Conservation (phyloP, 2,113 vertebrate genomes). For the Anoplopoma fimbria region DNA sequence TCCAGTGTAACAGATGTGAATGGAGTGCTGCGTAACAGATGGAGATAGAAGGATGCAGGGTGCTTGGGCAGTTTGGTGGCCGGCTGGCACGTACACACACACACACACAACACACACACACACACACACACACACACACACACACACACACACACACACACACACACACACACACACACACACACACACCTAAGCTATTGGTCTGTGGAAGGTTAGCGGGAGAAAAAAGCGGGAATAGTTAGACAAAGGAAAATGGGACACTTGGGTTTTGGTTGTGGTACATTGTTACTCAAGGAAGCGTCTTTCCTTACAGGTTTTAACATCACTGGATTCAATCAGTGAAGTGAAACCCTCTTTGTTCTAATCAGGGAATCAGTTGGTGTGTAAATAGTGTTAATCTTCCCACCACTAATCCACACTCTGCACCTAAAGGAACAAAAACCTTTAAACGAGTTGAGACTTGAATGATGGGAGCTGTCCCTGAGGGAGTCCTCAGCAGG, state of each 20-base stretch:
- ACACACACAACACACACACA: neutral
- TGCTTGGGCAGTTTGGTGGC: neutral
- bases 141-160: neutral
- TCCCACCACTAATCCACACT: neutral
- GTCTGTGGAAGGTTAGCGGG: constrained; percentile 8
- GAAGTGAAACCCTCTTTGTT: constrained; percentile 5
- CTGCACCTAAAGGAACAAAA: neutral
- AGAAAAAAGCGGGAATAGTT: constrained; percentile 7
- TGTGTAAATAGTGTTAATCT: neutral
- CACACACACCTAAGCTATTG: neutral
- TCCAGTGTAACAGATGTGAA: neutral
- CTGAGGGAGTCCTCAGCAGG: neutral
- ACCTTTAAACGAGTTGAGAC: neutral
- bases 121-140: neutral
- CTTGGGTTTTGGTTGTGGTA: constrained; percentile 9
- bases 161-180: neutral
- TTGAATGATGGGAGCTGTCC: neutral
- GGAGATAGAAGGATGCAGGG: constrained; percentile 13
- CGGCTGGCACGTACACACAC: neutral
- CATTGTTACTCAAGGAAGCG: neutral
- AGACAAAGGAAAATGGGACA: constrained; percentile 41
- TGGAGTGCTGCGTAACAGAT: neutral
- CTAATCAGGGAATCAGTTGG: neutral
- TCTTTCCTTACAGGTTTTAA: neutral
- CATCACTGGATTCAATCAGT: neutral